Evolutionary conservation across 1,140 invertebrate genomes (phyloP).

Genomic region (Atta cephalotes): DNA sequence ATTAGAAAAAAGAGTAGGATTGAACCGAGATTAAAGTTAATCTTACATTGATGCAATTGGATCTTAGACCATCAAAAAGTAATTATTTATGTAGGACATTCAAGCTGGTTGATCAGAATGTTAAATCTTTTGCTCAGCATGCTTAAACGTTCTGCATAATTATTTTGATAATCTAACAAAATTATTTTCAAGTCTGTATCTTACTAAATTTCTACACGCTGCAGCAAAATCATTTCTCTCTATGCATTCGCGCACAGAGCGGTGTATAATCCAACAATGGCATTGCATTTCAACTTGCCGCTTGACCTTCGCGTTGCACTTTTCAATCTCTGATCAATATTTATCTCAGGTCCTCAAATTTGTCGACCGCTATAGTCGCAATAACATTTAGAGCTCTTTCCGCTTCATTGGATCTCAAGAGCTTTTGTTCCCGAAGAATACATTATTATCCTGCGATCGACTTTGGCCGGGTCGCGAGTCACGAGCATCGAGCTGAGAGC

Average conservation of each 20-base stretch:
- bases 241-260: background rate
- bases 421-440: background rate
- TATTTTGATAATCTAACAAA: too few species aligned
- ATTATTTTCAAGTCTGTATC: too few species aligned
- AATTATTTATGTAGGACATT: too few species aligned
- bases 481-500: slow-evolving; percentile 17
- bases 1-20: too few species aligned
- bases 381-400: slow-evolving; percentile 15
- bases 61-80: too few species aligned
- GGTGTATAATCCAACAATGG: background rate
- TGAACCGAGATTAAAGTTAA: too few species aligned
- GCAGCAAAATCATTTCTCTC: background rate
- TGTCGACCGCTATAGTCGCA: background rate
- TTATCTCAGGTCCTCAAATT: slow-evolving; percentile 3
- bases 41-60: too few species aligned
- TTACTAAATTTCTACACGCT: too few species aligned
- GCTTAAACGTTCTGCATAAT: too few species aligned
- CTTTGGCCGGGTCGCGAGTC: slow-evolving; percentile 11
- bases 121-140: too few species aligned
- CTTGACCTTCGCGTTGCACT: slow-evolving; percentile 13
- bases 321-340: slow-evolving; percentile 7
- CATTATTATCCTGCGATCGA: slow-evolving; percentile 34
- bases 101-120: too few species aligned
- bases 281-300: slow-evolving; percentile 1
- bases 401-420: background rate